These are phyloP conservation scores for Cerastis leucographa DNA, from an alignment of 2,888 invertebrate genomes.

Conservation along the genomic window DNA sequence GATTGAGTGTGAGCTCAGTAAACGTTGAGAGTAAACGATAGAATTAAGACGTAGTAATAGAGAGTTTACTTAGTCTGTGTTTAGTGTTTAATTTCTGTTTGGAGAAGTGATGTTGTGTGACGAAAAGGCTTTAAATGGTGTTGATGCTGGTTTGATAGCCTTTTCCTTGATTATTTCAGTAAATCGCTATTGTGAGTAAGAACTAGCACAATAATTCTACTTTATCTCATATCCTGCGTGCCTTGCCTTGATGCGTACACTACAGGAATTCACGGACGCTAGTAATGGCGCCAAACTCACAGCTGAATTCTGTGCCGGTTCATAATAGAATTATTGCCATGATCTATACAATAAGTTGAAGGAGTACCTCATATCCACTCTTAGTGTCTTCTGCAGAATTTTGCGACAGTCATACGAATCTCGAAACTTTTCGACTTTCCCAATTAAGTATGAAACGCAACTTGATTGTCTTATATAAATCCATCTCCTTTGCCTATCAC, in stretches of 20 bases:
- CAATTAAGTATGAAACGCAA: background rate
- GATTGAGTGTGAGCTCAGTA: constrained; percentile 46
- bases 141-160: background rate
- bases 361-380: background rate
- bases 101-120: constrained; percentile 32
- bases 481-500: constrained; percentile 5
- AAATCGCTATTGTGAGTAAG: background rate
- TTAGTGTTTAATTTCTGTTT: constrained; percentile 36
- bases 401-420: background rate
- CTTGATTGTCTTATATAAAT: background rate
- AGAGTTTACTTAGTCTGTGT: constrained; percentile 24
- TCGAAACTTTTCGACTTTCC: background rate
- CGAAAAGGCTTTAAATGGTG: background rate
- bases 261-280: background rate
- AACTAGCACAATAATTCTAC: background rate
- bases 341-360: no score
- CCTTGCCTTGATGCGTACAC: background rate
- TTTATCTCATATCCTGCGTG: background rate
- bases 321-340: background rate
- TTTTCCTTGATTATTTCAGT: constrained; percentile 1
- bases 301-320: background rate
- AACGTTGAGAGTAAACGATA: constrained; percentile 44
- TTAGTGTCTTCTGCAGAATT: background rate
- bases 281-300: background rate
- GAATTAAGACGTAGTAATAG: constrained; percentile 46